Evolutionary conservation across 1,140 invertebrate species (phyloP).

Genomic region (Nylanderia fulva): DNA sequence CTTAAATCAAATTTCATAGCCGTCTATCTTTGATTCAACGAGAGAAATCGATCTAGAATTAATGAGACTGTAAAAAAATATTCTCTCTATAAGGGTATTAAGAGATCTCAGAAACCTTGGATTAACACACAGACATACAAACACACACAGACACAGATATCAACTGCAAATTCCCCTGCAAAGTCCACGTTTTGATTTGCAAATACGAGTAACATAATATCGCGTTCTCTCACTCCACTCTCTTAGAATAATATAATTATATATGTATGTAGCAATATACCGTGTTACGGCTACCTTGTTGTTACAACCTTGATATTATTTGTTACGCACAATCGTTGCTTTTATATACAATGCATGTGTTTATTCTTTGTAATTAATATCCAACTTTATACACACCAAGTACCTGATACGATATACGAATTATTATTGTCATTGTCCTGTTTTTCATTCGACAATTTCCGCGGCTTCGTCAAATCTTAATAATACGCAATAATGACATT

Average conservation of each 20-base stretch:
- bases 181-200: background rate
- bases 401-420: conserved; percentile 24
- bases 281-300: background rate
- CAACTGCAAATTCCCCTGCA: conserved; percentile 8
- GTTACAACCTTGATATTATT: conserved; percentile 17
- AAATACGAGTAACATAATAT: background rate
- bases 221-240: background rate
- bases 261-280: background rate
- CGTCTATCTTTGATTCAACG: background rate
- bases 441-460: background rate
- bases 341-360: background rate
- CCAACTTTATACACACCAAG: conserved; percentile 11
- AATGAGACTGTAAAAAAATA: background rate
- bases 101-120: background rate
- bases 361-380: conserved; percentile 18
- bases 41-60: background rate
- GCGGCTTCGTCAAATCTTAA: background rate
- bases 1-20: no score
- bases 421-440: conserved; percentile 11
- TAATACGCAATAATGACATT: background rate
- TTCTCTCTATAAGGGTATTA: background rate
- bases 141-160: no score
- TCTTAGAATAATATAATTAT: background rate
- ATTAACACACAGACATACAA: background rate
- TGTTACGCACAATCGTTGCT: conserved; percentile 43